These are phyloP conservation scores for Coelopa frigida DNA, from an alignment of 1,140 invertebrate species.

Conservation along the genomic window DNA sequence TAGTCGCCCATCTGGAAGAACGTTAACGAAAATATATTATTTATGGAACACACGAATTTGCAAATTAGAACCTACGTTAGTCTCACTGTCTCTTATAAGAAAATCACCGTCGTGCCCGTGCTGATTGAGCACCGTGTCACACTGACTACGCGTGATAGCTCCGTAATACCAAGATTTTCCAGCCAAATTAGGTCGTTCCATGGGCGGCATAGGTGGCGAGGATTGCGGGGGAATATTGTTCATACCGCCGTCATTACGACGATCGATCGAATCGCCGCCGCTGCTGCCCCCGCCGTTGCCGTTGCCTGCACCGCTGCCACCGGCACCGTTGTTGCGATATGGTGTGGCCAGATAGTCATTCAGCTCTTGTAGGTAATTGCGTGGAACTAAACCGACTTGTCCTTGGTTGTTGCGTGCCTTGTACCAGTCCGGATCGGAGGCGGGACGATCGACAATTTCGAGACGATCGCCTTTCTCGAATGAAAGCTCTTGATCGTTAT, in stretches of 20 bases:
- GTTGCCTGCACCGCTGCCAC: slow-evolving; percentile 37
- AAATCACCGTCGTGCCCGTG: slow-evolving; percentile 96
- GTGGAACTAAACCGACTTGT: slow-evolving; percentile 86
- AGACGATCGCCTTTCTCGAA: slow-evolving; percentile 94
- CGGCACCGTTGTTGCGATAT: slow-evolving; percentile 55
- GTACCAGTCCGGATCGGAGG: slow-evolving; percentile 97
- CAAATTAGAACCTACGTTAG: slow-evolving; percentile 73
- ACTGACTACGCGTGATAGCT: slow-evolving; percentile 86
- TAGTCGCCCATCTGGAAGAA: slow-evolving; percentile 87
- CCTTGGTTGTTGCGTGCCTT: slow-evolving; percentile 88
- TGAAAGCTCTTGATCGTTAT: slow-evolving; percentile 93
- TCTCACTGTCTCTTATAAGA: slow-evolving; percentile 96
- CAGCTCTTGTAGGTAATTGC: slow-evolving; percentile 92
- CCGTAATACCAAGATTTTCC: slow-evolving; percentile 96
- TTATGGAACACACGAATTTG: not conserved
- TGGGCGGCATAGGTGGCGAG: slow-evolving; percentile 19
- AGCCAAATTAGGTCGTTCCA: slow-evolving; percentile 61
- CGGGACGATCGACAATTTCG: slow-evolving; percentile 90
- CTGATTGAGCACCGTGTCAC: slow-evolving; percentile 88
- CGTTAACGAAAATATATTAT: slow-evolving; percentile 13
- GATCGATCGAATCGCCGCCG: slow-evolving; percentile 44
- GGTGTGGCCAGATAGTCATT: slow-evolving; percentile 81
- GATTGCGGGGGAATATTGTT: slow-evolving; percentile 29
- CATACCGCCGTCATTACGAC: slow-evolving; percentile 41
- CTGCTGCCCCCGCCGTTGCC: slow-evolving; percentile 32